Percentiles rank a stretch among this genome's conserved stretches.
phyloP scores from a whole-genome alignment of 2,113 vertebrate genomes.

The Prinia subflava region DNA sequence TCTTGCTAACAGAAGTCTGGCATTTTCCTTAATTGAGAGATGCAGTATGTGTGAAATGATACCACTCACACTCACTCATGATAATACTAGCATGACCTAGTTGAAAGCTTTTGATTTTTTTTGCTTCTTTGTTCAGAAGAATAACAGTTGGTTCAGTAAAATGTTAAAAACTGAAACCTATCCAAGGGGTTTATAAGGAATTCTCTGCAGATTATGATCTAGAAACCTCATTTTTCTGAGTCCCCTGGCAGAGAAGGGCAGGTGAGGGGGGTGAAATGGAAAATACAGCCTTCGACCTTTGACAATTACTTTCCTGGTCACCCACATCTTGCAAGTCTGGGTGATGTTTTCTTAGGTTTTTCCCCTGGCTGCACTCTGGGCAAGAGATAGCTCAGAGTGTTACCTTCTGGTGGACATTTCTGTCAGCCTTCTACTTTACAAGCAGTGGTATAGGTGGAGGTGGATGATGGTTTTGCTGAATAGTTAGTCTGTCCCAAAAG shows the following conservation, averaged over 20 bases:
- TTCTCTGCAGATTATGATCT: slow-evolving; percentile 32
- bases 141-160: slow-evolving; percentile 39
- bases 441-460: background rate
- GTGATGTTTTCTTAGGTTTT: background rate
- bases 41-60: slow-evolving; percentile 68
- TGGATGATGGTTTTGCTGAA: background rate
- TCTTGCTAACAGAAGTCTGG: slow-evolving; percentile 69
- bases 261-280: background rate
- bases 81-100: slow-evolving; percentile 64
- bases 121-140: slow-evolving; percentile 50
- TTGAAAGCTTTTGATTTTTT: slow-evolving; percentile 57
- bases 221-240: slow-evolving; percentile 43
- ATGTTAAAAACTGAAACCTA: slow-evolving; percentile 39
- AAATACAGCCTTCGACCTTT: background rate
- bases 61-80: slow-evolving; percentile 63
- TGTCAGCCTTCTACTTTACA: background rate
- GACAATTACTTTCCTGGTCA: background rate
- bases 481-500: background rate
- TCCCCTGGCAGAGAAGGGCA: background rate
- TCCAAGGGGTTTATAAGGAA: slow-evolving; percentile 33
- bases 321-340: background rate
- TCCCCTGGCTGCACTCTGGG: background rate
- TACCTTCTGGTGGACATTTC: background rate
- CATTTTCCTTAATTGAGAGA: slow-evolving; percentile 69
- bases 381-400: background rate